These are phyloP conservation scores for Acromyrmex echinatior DNA, from an alignment of 1,140 invertebrate genomes.

Conservation along the genomic window DNA sequence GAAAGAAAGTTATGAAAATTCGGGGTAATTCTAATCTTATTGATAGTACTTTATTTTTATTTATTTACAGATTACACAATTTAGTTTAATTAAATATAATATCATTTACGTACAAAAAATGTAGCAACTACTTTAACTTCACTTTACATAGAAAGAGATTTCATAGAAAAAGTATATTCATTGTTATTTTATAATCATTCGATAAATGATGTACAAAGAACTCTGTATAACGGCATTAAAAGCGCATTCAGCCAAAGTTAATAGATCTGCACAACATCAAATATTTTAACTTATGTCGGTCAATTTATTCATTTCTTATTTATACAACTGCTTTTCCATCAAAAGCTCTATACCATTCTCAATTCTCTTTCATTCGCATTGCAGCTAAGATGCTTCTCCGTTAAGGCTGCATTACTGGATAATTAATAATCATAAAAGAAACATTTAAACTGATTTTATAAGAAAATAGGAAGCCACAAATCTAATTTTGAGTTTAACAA, in stretches of 20 bases:
- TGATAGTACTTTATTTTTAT: no score
- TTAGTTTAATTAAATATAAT: no score
- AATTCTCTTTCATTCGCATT: conserved; percentile 40
- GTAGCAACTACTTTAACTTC: not conserved
- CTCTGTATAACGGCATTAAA: conserved; percentile 12
- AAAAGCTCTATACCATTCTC: conserved; percentile 28
- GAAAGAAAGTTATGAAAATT: no score
- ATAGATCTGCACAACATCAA: conserved; percentile 21
- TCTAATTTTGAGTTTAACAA: conserved; percentile 6
- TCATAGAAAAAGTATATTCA: not conserved
- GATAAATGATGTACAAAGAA: not conserved
- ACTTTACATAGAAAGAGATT: not conserved
- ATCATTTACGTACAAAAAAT: not conserved
- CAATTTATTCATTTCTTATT: conserved; percentile 44
- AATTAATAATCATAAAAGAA: conserved; percentile 29
- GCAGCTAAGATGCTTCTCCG: not conserved
- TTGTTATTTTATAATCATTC: conserved; percentile 29
- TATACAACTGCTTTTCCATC: conserved; percentile 36
- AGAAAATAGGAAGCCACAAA: conserved; percentile 11
- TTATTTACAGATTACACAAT: no score
- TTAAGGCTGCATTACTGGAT: conserved; percentile 24
- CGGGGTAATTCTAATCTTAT: no score
- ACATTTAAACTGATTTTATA: conserved; percentile 17
- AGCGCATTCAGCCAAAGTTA: not conserved
- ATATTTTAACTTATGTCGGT: conserved; percentile 26